Evolutionary conservation across 2,797 vertebrate genomes (phyloP).

Genomic region (Tinamus major): DNA sequence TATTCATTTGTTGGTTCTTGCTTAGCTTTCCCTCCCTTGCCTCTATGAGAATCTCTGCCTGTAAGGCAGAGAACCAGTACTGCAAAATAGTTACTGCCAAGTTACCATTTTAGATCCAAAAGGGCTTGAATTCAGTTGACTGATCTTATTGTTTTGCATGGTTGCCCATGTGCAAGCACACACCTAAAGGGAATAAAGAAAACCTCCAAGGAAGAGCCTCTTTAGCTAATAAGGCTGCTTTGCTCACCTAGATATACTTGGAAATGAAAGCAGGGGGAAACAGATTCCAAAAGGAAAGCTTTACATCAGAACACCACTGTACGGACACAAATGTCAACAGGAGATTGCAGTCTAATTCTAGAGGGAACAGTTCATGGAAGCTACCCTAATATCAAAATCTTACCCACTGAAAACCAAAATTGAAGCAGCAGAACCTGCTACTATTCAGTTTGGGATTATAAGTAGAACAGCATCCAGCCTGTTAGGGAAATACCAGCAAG

Average conservation of each 20-base stretch:
- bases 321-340: not conserved
- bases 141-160: not conserved
- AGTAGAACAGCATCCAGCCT: not conserved
- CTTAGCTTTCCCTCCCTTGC: not conserved
- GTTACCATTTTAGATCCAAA: not conserved
- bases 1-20: not conserved
- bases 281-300: conserved; percentile 38
- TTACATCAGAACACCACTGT: conserved; percentile 33
- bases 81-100: not conserved
- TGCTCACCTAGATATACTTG: conserved; percentile 10
- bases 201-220: conserved; percentile 8
- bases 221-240: conserved; percentile 45
- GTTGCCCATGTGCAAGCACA: not conserved
- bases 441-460: not conserved
- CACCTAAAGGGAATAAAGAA: conserved; percentile 14
- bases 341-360: not conserved
- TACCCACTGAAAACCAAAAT: not conserved
- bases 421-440: not conserved
- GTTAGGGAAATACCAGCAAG: not conserved
- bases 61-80: not conserved
- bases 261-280: conserved; percentile 56
- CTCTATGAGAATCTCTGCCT: not conserved
- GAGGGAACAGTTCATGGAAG: not conserved
- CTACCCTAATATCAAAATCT: not conserved
- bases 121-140: not conserved